Evolutionary conservation across 2,113 vertebrate species (phyloP).

Genomic region (Syngnathoides biaculeatus): DNA sequence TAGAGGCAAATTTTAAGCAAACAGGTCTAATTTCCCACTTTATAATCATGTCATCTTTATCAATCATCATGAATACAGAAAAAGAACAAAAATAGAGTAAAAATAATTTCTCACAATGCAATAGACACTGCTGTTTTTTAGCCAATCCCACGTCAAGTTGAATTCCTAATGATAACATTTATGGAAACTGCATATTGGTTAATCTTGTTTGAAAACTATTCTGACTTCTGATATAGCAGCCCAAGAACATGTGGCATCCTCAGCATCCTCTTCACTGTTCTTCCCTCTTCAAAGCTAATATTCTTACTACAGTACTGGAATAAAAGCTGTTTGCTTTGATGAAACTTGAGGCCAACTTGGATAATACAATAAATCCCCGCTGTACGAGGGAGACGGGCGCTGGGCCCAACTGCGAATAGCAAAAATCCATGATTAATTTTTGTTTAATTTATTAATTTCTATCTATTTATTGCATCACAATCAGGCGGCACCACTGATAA

Average conservation of each 20-base stretch:
- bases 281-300: not conserved
- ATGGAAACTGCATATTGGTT: not conserved
- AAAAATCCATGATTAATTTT: too few relatives aligned
- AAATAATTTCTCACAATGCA: not conserved
- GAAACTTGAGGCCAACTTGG: too few relatives aligned
- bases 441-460: too few relatives aligned
- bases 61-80: not conserved
- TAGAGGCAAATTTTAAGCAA: not conserved
- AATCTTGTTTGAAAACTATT: not conserved
- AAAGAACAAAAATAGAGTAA: not conserved
- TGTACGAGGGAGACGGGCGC: too few relatives aligned
- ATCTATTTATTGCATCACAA: too few relatives aligned
- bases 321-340: not conserved
- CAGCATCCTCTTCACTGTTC: not conserved
- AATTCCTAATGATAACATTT: not conserved
- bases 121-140: not conserved
- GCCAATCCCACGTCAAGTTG: not conserved
- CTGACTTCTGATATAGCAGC: constrained; percentile 23
- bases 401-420: too few relatives aligned
- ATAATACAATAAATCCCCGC: too few relatives aligned
- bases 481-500: too few relatives aligned
- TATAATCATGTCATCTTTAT: not conserved
- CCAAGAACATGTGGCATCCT: constrained; percentile 10
- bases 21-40: not conserved
- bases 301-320: not conserved